Base-by-base conservation (phyloP, 2,888 invertebrate species). In the Plagodis dolabraria region DNA sequence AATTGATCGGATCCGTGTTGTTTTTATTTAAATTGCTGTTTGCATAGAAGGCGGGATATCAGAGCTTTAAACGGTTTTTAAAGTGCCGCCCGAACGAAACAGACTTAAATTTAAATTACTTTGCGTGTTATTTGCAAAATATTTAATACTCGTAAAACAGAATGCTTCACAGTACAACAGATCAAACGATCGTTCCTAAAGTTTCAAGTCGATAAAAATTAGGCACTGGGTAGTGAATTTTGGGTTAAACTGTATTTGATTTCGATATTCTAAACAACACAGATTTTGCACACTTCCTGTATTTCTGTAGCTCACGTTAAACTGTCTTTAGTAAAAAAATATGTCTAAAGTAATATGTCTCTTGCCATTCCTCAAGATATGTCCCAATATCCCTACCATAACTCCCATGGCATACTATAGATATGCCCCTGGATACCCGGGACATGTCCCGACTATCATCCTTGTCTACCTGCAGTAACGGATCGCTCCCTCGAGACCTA, bases 1-100 rank as follows among this genome's bases (percentile, higher is more conserved):
- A 54, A 54, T 46, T 51, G 54, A 60, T 60, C 50, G 47, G 40
- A 53, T 53, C 48, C 45, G 45, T 33, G 59, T 47, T 50, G 54
- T 59, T 59, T 59, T 59, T 59, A 49, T 59, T 59, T 50, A 59
- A 42, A 58, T 46, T 45, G 36, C 36, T 54, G 50, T 54, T 47
- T 49, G 33, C 46, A 40, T 45, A 8, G 53, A 8, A 36, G 36
- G 8, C 36, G 36, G 38, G 43, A 46, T 22, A 22, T 33, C 40
- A 53, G 12, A 0, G 36, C 11, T 46, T 38, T 35, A 54, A 45
- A 53, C 45, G 48, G 49, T 53, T 48, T 51, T 11, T 6, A 38
- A 56, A 40, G 46, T 51, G 42, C 36, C 9, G 49, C 40, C 10
- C 22, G 38, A 12, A n/a, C 2, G 9, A 10, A 33, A 51, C 51